A percentile compares a stretch with the other conserved stretches of the same genome.
Conservation (phyloP, 2,113 vertebrate species). For the Callocephalon fimbriatum region DNA sequence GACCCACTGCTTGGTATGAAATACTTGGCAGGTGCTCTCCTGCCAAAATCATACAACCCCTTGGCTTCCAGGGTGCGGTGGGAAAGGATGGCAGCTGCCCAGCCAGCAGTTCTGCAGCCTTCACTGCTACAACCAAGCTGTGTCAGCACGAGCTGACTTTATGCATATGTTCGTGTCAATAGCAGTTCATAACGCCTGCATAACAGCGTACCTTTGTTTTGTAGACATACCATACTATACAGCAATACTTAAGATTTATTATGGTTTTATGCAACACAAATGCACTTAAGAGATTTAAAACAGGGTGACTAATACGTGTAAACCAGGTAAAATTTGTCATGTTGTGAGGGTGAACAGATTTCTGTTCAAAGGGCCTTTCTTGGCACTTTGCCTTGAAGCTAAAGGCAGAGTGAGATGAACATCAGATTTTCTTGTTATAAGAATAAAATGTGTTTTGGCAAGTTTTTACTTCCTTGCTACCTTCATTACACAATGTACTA, state of each 20-base stretch:
- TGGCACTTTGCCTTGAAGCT: not conserved
- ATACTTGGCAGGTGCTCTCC: not conserved
- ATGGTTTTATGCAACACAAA: not conserved
- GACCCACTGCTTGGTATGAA: not conserved
- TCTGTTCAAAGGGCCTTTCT: not conserved
- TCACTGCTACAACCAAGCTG: not conserved
- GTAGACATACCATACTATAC: not conserved
- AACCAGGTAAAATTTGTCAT: not conserved
- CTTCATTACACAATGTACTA: not conserved
- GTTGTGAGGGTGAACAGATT: not conserved
- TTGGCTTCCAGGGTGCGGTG: not conserved
- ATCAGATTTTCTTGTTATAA: not conserved
- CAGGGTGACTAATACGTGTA: not conserved
- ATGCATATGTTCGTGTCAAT: fast-evolving
- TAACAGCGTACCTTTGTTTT: not conserved
- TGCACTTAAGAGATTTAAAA: not conserved
- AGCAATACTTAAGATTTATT: not conserved
- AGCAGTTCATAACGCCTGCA: not conserved
- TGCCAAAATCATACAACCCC: not conserved
- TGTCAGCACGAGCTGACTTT: not conserved
- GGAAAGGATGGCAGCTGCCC: not conserved
- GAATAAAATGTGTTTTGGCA: not conserved
- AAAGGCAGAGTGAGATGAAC: not conserved
- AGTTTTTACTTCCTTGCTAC: not conserved
- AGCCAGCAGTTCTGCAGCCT: not conserved